Evolutionary conservation across 2,888 invertebrate species (phyloP).

Genomic region (Tipula vernalis): DNA sequence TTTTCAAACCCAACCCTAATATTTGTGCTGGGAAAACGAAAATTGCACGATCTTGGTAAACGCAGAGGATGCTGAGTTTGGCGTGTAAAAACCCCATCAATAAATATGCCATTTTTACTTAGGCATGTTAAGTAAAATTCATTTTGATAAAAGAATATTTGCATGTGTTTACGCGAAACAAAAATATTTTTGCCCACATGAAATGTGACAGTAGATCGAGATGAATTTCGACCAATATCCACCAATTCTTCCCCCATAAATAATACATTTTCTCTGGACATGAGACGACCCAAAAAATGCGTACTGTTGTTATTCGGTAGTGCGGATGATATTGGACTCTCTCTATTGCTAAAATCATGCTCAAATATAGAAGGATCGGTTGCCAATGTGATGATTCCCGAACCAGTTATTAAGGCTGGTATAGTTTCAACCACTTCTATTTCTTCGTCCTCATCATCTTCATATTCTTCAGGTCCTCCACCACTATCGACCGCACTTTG

Average conservation of each 20-base stretch:
- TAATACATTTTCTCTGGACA: constrained; percentile 28
- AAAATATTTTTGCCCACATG: constrained; percentile 98
- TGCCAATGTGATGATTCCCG: no score
- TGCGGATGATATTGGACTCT: not conserved
- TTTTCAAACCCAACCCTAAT: constrained; percentile 91
- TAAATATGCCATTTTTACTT: constrained; percentile 96
- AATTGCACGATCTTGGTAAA: constrained; percentile 86
- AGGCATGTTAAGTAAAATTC: constrained; percentile 91
- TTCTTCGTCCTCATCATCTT: no score
- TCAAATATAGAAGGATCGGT: no score
- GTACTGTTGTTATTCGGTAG: not conserved
- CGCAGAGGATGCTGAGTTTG: constrained; percentile 86
- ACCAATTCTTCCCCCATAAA: constrained; percentile 33
- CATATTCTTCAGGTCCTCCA: no score
- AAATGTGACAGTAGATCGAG: constrained; percentile 93
- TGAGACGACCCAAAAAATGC: not conserved
- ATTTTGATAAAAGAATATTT: constrained; percentile 44
- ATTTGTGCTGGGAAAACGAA: constrained; percentile 94
- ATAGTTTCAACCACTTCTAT: no score
- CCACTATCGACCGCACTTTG: no score
- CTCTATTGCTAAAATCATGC: no score
- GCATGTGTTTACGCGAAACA: constrained; percentile 79
- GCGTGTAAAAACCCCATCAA: constrained; percentile 91
- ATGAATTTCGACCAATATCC: constrained; percentile 85
- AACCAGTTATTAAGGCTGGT: no score